Percentiles rank a stretch among this genome's conserved stretches.
These are phyloP conservation scores for Ciona savignyi DNA, from an alignment of 23 tunicate genomes.

Conservation along the genomic window DNA sequence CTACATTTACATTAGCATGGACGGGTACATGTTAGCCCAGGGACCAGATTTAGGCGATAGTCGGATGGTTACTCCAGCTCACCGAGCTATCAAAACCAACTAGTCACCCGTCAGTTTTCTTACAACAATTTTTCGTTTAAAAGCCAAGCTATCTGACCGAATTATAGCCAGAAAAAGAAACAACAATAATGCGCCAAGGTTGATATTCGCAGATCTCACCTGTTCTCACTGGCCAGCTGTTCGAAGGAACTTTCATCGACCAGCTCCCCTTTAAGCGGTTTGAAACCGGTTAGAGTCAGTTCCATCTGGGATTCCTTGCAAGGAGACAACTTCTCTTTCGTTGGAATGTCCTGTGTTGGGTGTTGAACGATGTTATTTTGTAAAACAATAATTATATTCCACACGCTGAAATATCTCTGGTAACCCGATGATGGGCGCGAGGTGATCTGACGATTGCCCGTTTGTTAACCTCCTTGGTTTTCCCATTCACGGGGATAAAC, in stretches of 20 bases:
- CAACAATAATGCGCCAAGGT: neutral
- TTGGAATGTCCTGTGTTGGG: constrained; percentile 17
- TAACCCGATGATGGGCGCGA: neutral
- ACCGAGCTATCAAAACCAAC: too few species aligned
- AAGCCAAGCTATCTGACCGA: too few species aligned
- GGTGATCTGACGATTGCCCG: neutral
- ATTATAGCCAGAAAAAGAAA: too few species aligned
- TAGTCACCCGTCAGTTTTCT: too few species aligned
- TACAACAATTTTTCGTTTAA: too few species aligned
- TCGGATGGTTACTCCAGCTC: too few species aligned
- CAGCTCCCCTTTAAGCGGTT: constrained; percentile 60
- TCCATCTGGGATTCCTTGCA: neutral
- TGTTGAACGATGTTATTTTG: too few species aligned
- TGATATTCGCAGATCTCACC: neutral
- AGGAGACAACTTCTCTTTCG: constrained; percentile 8
- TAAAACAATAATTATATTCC: too few species aligned
- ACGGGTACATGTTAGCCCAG: too few species aligned
- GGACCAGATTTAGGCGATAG: too few species aligned
- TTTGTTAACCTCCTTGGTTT: neutral
- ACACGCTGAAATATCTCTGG: too few species aligned
- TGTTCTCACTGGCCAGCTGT: neutral
- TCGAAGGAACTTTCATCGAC: constrained; percentile 42
- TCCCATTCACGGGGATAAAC: neutral
- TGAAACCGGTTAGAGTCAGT: constrained; percentile 9
- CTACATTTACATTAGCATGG: too few species aligned